A percentile compares a stretch with the other conserved stretches of the same genome.
These are phyloP conservation scores for Diorhabda sublineata DNA, from an alignment of 1,140 invertebrate species.

Conservation along the genomic window DNA sequence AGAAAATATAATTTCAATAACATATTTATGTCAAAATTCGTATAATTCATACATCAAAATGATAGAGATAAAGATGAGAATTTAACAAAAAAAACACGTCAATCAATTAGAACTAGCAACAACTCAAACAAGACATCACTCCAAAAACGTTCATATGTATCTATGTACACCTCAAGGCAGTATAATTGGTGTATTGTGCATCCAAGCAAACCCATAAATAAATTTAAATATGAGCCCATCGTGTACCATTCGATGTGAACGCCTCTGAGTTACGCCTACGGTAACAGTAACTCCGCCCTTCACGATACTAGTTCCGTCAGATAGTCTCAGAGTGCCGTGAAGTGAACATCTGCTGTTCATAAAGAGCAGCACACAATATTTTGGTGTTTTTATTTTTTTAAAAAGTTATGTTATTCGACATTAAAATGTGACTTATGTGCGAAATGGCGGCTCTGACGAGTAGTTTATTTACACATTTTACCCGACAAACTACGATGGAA, in stretches of 20 bases:
- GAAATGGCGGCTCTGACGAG: constrained; percentile 42
- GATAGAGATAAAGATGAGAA: neutral
- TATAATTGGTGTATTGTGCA: constrained; percentile 6
- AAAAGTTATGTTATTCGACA: too few relatives aligned
- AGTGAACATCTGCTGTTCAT: constrained; percentile 35
- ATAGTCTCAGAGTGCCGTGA: constrained; percentile 39
- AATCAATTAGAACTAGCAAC: constrained; percentile 4
- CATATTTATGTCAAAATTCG: too few relatives aligned
- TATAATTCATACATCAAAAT: too few relatives aligned
- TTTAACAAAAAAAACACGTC: neutral
- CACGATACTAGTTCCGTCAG: constrained; percentile 33
- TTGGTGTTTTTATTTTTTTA: constrained; percentile 1
- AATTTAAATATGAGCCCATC: neutral
- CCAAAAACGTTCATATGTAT: constrained; percentile 29
- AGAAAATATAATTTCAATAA: too few relatives aligned
- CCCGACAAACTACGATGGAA: constrained; percentile 33
- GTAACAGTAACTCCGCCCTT: constrained; percentile 37
- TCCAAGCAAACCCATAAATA: too few relatives aligned
- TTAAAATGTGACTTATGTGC: neutral
- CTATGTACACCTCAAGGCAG: constrained; percentile 3
- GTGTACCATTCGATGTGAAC: neutral
- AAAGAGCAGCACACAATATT: neutral
- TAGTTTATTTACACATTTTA: constrained; percentile 36
- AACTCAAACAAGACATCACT: constrained; percentile 41
- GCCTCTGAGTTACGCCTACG: constrained; percentile 6